Evolutionary conservation across 1,140 invertebrate genomes (phyloP).

Genomic region (Pseudobourletiella spinata): DNA sequence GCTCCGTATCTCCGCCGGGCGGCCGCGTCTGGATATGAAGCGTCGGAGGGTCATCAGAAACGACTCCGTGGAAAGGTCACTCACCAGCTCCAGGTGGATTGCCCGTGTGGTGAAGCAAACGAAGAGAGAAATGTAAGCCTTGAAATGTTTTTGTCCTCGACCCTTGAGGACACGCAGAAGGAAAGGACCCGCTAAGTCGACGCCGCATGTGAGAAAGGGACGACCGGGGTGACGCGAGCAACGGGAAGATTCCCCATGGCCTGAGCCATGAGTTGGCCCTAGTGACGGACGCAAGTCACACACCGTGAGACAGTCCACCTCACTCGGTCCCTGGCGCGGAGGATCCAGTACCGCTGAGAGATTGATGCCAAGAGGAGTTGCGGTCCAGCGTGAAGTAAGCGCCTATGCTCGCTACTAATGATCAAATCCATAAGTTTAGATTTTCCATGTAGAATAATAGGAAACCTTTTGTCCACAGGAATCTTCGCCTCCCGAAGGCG

Average conservation of each 20-base stretch:
- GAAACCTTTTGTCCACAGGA: conserved; percentile 39
- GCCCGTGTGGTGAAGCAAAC: conserved; percentile 39
- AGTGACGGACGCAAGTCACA: not conserved
- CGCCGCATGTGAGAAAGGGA: conserved; percentile 37
- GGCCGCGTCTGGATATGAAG: conserved; percentile 37
- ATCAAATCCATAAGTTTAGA: conserved; percentile 38
- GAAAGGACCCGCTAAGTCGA: conserved; percentile 39
- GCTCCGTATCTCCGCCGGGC: conserved; percentile 34
- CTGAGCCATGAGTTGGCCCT: not conserved
- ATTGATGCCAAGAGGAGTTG: not conserved
- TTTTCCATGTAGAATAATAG: conserved; percentile 39
- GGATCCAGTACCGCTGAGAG: conserved; percentile 9
- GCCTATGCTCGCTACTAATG: conserved; percentile 36
- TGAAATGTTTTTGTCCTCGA: conserved; percentile 16
- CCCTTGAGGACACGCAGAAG: conserved; percentile 25
- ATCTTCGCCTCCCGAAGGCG: conserved; percentile 13
- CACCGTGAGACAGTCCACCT: conserved; percentile 6
- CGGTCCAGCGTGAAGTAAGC: conserved; percentile 10
- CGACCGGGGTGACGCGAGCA: conserved; percentile 27
- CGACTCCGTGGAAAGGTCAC: not conserved
- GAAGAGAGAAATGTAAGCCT: conserved; percentile 39
- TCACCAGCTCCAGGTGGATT: conserved; percentile 40
- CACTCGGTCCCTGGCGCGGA: not conserved
- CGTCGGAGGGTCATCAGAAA: conserved; percentile 24
- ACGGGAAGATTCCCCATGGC: conserved; percentile 10